phyloP scores from a whole-genome alignment of 2,888 invertebrate genomes.

The Aporophyla lueneburgensis region DNA sequence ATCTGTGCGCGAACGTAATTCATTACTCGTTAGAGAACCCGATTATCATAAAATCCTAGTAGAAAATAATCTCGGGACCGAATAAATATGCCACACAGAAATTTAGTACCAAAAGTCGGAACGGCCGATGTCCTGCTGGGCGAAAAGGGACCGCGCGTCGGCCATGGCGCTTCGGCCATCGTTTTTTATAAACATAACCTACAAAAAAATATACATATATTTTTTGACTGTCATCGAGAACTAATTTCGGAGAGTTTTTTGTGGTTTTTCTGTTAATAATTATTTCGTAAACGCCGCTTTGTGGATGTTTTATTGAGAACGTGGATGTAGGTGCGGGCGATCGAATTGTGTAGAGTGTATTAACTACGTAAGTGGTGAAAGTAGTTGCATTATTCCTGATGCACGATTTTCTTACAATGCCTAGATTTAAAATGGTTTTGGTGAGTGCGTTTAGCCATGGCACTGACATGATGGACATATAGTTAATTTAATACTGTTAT shows the following conservation, averaged over 20 bases:
- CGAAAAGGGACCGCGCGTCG: constrained; percentile 84
- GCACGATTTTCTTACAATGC: constrained; percentile 47
- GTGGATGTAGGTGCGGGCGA: constrained; percentile 36
- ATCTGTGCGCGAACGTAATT: constrained; percentile 77
- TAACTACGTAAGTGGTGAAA: constrained; percentile 37
- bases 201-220: constrained; percentile 86
- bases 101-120: constrained; percentile 84
- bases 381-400: constrained; percentile 25
- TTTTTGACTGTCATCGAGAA: constrained; percentile 91
- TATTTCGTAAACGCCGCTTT: constrained; percentile 84
- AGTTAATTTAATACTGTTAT: neutral
- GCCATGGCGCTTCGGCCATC: constrained; percentile 82
- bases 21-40: constrained; percentile 84
- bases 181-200: constrained; percentile 77
- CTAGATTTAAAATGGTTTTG: constrained; percentile 41
- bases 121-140: constrained; percentile 81
- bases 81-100: constrained; percentile 89
- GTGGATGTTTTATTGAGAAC: constrained; percentile 54
- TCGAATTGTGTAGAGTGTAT: constrained; percentile 35
- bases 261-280: constrained; percentile 87
- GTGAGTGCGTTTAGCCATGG: neutral
- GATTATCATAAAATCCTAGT: constrained; percentile 89
- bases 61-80: constrained; percentile 86
- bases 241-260: constrained; percentile 89
- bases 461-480: constrained; percentile 13